phyloP scores from a whole-genome alignment of 1,140 invertebrate genomes.

The Branchinecta lynchi region DNA sequence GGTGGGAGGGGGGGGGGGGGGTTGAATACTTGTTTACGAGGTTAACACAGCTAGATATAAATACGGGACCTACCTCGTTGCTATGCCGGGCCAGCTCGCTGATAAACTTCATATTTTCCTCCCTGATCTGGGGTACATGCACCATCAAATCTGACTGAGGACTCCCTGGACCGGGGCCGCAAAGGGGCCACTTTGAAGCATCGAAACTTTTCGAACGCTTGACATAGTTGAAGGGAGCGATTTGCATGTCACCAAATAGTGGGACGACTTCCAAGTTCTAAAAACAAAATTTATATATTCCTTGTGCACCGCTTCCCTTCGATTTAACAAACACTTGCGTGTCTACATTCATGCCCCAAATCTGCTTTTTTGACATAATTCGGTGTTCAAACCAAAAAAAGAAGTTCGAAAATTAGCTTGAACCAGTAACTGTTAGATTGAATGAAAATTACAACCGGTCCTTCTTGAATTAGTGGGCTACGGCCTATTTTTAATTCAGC shows the following conservation, averaged over 20 bases:
- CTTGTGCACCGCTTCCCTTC: too few species aligned
- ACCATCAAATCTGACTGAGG: constrained; percentile 94
- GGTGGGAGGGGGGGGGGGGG: too few species aligned
- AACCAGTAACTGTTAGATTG: too few species aligned
- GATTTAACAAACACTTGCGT: too few species aligned
- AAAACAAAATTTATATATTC: constrained; percentile 11
- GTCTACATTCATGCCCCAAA: too few species aligned
- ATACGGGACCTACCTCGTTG: constrained; percentile 51
- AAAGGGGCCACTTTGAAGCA: constrained; percentile 77
- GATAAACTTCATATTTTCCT: constrained; percentile 95
- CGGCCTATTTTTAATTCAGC: too few species aligned
- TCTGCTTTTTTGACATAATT: too few species aligned
- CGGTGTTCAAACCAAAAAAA: too few species aligned
- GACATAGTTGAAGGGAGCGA: constrained; percentile 96
- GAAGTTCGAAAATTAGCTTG: too few species aligned
- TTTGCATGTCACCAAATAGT: constrained; percentile 98
- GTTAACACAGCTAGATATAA: background rate
- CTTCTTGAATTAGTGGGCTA: too few species aligned
- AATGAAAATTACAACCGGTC: too few species aligned
- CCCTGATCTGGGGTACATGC: constrained; percentile 80
- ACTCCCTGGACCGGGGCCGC: constrained; percentile 56
- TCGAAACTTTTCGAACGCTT: constrained; percentile 91
- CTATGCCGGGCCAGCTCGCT: constrained; percentile 88
- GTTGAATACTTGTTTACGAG: too few species aligned
- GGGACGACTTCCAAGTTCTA: constrained; percentile 91